Conservation (phyloP, 2,113 vertebrate species). For the Plecotus auritus region DNA sequence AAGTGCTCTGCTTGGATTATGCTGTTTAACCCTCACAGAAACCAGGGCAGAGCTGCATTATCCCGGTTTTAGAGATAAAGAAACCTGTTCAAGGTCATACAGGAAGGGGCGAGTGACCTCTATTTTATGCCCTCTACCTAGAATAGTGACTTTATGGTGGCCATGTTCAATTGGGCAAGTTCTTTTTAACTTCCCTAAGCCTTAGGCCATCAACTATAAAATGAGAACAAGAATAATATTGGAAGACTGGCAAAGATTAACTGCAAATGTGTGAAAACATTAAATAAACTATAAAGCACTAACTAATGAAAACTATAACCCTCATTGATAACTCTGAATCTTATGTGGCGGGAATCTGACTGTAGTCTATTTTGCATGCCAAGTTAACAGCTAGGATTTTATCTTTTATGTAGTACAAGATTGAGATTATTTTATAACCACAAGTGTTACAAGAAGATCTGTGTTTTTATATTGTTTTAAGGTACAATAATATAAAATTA, state of each 20-base stretch:
- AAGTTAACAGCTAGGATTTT: not conserved
- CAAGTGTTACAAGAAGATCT: not conserved
- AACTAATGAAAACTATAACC: not conserved
- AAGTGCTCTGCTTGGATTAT: not conserved
- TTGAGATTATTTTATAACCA: not conserved
- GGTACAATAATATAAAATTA: not conserved
- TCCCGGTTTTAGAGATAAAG: not conserved
- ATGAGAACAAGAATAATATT: not conserved
- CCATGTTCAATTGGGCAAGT: not conserved
- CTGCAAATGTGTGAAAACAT: not conserved
- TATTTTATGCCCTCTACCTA: not conserved
- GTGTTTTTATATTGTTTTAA: slow-evolving; percentile 12
- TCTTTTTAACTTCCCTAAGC: slow-evolving; percentile 11
- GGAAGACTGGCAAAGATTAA: not conserved
- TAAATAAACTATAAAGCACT: not conserved
- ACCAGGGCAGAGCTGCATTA: not conserved
- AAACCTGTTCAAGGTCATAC: not conserved
- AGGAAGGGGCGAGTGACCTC: not conserved
- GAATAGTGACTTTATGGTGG: not conserved
- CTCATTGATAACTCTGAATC: not conserved
- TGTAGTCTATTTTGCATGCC: not conserved
- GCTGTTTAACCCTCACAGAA: not conserved
- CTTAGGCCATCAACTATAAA: not conserved
- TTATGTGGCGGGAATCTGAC: not conserved
- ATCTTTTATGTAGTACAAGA: not conserved